These are phyloP conservation scores for Monoplex corrugatus DNA, from an alignment of 2,888 invertebrate species.

Conservation along the genomic window DNA sequence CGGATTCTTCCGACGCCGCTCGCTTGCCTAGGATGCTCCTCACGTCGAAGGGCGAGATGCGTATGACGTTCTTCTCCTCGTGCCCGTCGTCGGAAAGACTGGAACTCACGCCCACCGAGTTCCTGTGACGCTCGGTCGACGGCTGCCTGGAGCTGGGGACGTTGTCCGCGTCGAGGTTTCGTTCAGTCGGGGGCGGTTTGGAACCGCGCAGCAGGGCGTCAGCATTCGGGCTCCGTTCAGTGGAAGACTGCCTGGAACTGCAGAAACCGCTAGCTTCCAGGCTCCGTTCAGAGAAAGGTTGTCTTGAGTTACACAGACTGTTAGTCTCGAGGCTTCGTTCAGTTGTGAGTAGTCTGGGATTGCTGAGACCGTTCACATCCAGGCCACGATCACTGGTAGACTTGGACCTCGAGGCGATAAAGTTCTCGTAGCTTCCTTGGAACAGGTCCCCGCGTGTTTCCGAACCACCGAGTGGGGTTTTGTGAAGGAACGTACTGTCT, in stretches of 20 bases:
- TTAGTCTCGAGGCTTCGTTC: not conserved
- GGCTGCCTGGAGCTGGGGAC: not conserved
- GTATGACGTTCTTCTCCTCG: not conserved
- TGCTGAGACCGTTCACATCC: not conserved
- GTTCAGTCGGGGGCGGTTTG: not conserved
- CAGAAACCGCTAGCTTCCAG: not conserved
- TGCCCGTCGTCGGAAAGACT: not conserved
- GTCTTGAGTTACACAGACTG: not conserved
- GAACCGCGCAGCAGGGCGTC: not conserved
- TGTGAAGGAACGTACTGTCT: not conserved
- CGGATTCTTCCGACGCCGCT: not conserved
- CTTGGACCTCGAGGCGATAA: not conserved
- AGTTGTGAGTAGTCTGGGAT: not conserved
- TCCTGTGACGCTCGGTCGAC: not conserved
- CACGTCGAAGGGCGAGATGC: not conserved
- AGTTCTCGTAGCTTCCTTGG: not conserved
- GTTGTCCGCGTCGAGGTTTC: not conserved
- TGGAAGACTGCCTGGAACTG: not conserved
- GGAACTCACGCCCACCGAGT: not conserved
- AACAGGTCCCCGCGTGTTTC: not conserved
- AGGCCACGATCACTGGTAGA: not conserved
- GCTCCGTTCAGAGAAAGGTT: not conserved
- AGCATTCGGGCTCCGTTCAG: not conserved
- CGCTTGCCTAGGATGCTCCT: constrained; percentile 18
- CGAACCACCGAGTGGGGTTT: not conserved